Evolutionary conservation across 2,113 vertebrate genomes (phyloP), one percentile per base, ranked within the genome.

Genomic region (Rhynchomys soricoides): DNA sequence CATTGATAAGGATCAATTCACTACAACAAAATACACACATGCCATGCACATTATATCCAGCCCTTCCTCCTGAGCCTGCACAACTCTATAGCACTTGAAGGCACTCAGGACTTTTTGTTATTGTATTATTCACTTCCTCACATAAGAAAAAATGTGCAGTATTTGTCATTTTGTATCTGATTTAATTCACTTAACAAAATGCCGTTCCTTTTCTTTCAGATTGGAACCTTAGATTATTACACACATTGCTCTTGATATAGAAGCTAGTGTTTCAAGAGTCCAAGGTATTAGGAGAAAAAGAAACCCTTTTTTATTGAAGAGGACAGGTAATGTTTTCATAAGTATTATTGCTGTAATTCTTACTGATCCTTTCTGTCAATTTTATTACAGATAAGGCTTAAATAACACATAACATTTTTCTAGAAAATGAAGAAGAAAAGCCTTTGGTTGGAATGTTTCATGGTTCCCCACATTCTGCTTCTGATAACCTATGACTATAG

Each of bases 11-110:
- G 34, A 50, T 74, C 7, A 15, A 13, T 40, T 34, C 64, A 57
- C 2, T 62, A 10, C 13, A 40, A 19, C 7, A 62, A 40, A 5
- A 16, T 10, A 31, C 4, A 4, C 66, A 24, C 22, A 24, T 3
- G 24, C 0, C 21, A 37, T 1, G 21, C 7, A 66, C 34, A 19
- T 24, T 17, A 70, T 40, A 24, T 9, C 12, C 40, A 48, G 1
- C 4, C 11, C 19, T 31, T 37, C 3, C 1, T 9, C 10, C 29
- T 13, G 21, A 15, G 1, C 2, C 31, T 52, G 11, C 21, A 40
- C 2, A 0, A 3, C 24, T 73, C 50, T 48, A 62, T 29, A 10
- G 10, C 64, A 29, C 16, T 50, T 19, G 5, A 45, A 45, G 26
- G 19, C 43, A 71, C 34, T 45, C 12, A 2, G n/a, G 2, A 57